These are phyloP conservation scores for Eurytoma californica DNA, from an alignment of 2,888 invertebrate species.

Conservation along the genomic window DNA sequence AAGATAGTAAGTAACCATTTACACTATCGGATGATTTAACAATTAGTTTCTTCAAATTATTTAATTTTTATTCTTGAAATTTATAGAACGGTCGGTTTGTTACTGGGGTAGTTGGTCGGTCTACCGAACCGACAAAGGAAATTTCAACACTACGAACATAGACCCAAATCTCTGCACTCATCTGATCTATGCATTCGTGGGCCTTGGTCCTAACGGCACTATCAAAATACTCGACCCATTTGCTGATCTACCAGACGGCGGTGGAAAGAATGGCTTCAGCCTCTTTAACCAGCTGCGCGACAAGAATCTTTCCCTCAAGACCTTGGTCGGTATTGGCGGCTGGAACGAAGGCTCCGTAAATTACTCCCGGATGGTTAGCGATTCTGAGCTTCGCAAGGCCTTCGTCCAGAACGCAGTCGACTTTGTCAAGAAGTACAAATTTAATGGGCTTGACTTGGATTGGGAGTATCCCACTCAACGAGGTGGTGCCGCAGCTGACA, in stretches of 20 bases:
- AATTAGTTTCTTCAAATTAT: too few relatives aligned
- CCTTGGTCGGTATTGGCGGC: constrained; percentile 81
- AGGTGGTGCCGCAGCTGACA: constrained; percentile 76
- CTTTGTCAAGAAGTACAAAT: constrained; percentile 78
- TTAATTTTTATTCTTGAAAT: too few relatives aligned
- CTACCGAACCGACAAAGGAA: constrained; percentile 81
- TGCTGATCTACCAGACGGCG: constrained; percentile 79
- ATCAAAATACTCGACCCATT: constrained; percentile 79
- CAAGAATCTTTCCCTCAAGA: constrained; percentile 77
- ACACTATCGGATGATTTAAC: not conserved
- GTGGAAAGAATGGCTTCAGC: constrained; percentile 76
- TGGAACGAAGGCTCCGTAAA: constrained; percentile 81
- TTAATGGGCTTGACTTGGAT: constrained; percentile 85
- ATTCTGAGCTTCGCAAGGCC: constrained; percentile 72
- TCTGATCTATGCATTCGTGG: constrained; percentile 84
- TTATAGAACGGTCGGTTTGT: constrained; percentile 81
- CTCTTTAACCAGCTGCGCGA: constrained; percentile 78
- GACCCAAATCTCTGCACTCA: constrained; percentile 85
- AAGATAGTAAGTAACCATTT: not conserved
- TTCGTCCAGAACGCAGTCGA: constrained; percentile 79
- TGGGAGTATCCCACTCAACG: constrained; percentile 84
- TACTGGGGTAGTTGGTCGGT: constrained; percentile 88
- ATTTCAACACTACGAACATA: constrained; percentile 81
- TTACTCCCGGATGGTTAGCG: constrained; percentile 73
- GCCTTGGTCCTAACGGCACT: constrained; percentile 77